phyloP scores from a whole-genome alignment of 1,140 invertebrate genomes.

The Helicoverpa zea region DNA sequence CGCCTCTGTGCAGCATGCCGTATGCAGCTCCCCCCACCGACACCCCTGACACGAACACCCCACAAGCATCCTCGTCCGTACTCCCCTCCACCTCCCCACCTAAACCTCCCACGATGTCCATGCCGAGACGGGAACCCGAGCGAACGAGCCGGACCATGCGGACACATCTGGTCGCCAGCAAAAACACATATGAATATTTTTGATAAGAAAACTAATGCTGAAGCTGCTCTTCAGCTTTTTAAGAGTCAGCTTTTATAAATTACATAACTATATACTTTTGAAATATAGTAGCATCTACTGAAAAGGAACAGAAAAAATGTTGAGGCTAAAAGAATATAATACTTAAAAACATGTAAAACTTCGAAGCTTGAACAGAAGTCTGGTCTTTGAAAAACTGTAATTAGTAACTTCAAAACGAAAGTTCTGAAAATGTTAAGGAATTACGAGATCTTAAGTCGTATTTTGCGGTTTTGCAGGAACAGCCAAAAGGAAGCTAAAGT shows the following conservation, averaged over 20 bases:
- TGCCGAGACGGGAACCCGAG: slow-evolving; percentile 92
- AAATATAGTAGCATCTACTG: too few relatives aligned
- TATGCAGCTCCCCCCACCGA: slow-evolving; percentile 98
- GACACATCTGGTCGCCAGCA: slow-evolving; percentile 69
- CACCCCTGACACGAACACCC: slow-evolving; percentile 96
- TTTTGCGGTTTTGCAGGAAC: slow-evolving; percentile 30
- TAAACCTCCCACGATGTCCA: slow-evolving; percentile 99
- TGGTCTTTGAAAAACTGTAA: neutral
- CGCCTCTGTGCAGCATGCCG: slow-evolving; percentile 95
- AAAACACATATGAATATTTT: neutral
- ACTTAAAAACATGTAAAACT: too few relatives aligned
- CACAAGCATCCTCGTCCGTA: slow-evolving; percentile 77
- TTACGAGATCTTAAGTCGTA: slow-evolving; percentile 33
- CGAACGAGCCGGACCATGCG: slow-evolving; percentile 82
- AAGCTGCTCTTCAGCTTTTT: too few relatives aligned
- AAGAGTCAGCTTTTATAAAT: too few relatives aligned
- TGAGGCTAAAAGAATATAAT: too few relatives aligned
- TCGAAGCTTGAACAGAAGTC: neutral
- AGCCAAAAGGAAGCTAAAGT: slow-evolving; percentile 5
- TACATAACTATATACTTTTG: too few relatives aligned
- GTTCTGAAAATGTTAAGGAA: slow-evolving; percentile 34
- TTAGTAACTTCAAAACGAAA: neutral
- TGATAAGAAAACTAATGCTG: neutral
- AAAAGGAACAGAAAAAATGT: too few relatives aligned
- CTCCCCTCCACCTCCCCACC: slow-evolving; percentile 91